A percentile compares a stretch with the other conserved stretches of the same genome.
These are phyloP conservation scores for Drosophila triauraria DNA, from an alignment of 1,140 invertebrate genomes.

Conservation along the genomic window DNA sequence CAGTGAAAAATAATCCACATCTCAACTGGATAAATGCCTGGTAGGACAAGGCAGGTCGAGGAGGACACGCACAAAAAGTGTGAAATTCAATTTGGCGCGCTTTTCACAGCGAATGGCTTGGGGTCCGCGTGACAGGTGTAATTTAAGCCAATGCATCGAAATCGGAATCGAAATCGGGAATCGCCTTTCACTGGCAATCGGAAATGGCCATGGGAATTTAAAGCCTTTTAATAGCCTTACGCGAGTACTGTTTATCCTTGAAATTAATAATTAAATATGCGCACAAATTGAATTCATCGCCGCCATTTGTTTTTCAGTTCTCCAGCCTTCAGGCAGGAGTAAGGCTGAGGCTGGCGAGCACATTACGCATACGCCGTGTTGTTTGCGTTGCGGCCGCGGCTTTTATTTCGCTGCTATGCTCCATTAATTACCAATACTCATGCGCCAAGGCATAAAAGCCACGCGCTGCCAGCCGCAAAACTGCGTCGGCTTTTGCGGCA, in stretches of 20 bases:
- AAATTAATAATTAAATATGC: constrained; percentile 71
- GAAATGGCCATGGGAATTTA: constrained; percentile 55
- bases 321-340: constrained; percentile 3
- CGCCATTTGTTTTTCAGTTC: constrained; percentile 30
- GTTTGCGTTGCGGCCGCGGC: constrained; percentile 32
- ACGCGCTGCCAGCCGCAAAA: constrained; percentile 59
- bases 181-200: constrained; percentile 55
- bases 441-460: constrained; percentile 69
- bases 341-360: constrained; percentile 7
- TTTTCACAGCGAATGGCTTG: constrained; percentile 24
- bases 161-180: constrained; percentile 29
- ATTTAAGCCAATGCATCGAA: constrained; percentile 57
- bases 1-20: constrained; percentile 41
- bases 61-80: constrained; percentile 21
- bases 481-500: constrained; percentile 48
- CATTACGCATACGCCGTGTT: constrained; percentile 72
- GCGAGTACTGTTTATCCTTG: constrained; percentile 34
- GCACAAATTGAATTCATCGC: constrained; percentile 68
- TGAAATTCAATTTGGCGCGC: constrained; percentile 61
- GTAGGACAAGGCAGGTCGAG: background rate
- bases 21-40: constrained; percentile 35
- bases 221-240: constrained; percentile 60
- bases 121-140: constrained; percentile 25
- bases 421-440: constrained; percentile 73
- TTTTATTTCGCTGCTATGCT: constrained; percentile 44